phyloP scores from a whole-genome alignment of 2,113 vertebrate species.

The Anguilla rostrata region DNA sequence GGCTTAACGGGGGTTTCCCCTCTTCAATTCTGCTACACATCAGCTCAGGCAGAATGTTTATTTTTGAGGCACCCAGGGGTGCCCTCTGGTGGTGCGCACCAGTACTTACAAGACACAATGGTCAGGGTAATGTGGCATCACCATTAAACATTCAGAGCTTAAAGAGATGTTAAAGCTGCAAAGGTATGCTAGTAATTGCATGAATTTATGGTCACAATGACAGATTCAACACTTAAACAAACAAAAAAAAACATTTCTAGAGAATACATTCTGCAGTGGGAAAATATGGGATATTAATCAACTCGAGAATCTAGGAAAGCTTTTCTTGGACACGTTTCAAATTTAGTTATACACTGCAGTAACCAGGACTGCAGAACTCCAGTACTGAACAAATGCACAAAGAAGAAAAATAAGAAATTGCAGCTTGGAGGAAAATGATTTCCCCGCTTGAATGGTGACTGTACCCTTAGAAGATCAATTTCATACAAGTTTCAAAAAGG shows the following conservation, averaged over 20 bases:
- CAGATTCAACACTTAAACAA: not conserved
- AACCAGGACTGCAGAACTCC: not conserved
- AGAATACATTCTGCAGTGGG: not conserved
- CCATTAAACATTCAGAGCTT: not conserved
- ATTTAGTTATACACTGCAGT: not conserved
- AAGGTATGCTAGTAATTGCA: not conserved
- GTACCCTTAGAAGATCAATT: constrained; percentile 64
- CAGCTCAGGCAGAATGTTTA: not conserved
- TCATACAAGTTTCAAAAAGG: constrained; percentile 66
- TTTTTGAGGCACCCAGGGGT: not conserved
- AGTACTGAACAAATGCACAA: constrained; percentile 37
- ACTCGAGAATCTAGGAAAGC: not conserved
- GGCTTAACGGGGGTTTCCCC: not conserved
- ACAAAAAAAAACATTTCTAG: not conserved
- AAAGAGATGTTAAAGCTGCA: not conserved
- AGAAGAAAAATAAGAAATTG: constrained; percentile 54
- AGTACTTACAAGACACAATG: not conserved
- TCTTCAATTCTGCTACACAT: not conserved
- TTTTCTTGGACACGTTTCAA: not conserved
- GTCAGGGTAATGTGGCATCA: not conserved
- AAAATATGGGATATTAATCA: not conserved
- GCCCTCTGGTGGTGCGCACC: not conserved
- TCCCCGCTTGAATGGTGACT: constrained; percentile 55
- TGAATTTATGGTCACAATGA: not conserved
- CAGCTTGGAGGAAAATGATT: constrained; percentile 24